Conservation (phyloP, 2,113 vertebrate species). For the Tupaia chinensis region DNA sequence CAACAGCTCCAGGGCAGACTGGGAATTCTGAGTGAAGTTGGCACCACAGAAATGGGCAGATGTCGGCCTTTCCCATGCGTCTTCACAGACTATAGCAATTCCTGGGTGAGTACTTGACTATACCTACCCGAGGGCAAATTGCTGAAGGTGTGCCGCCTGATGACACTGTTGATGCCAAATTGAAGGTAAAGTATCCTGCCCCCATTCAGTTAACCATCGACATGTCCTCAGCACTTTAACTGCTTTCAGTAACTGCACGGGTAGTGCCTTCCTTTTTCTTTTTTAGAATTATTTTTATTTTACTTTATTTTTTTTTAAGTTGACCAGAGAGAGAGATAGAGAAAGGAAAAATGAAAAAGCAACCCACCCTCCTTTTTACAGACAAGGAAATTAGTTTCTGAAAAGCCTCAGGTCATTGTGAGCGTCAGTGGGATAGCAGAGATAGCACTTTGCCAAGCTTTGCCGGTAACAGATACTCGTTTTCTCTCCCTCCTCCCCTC, state of each 20-base stretch:
- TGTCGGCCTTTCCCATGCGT: background rate
- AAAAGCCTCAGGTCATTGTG: background rate
- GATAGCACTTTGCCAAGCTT: background rate
- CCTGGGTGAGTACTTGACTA: constrained; percentile 40
- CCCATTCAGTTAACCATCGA: background rate
- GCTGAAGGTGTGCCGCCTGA: background rate
- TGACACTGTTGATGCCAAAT: background rate
- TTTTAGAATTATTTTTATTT: no score
- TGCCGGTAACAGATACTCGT: background rate
- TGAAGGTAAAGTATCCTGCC: background rate
- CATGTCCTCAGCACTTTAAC: background rate
- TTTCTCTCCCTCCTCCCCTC: background rate
- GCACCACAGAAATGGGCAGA: background rate
- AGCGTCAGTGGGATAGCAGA: background rate
- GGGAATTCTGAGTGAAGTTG: background rate
- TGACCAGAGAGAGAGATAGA: no score
- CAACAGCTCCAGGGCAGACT: background rate
- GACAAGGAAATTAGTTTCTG: background rate
- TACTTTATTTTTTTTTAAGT: no score
- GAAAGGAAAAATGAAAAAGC: no score
- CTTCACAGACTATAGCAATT: background rate
- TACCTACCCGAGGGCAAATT: constrained; percentile 12
- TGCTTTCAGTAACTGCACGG: background rate
- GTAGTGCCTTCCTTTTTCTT: no score
- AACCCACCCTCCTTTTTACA: background rate